Evolutionary conservation across 37 sponge, comb jelly and placozoan species (phyloP).

Genomic region (Halisarca cf. caerulea): DNA sequence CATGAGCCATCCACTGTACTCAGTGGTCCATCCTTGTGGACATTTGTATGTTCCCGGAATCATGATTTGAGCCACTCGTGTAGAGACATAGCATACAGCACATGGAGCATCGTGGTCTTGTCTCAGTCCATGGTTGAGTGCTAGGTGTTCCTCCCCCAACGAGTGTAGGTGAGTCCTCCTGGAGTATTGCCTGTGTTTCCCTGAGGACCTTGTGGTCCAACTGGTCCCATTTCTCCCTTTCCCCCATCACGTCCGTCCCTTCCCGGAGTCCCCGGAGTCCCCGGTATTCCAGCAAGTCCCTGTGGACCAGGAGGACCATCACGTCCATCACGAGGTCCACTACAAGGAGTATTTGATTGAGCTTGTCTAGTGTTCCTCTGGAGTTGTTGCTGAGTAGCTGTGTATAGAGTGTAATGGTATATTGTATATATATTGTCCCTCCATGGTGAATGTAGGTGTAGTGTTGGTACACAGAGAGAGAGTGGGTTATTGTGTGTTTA

Average conservation of each 20-base stretch:
- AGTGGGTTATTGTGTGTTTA: no score
- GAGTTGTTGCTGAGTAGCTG: no score
- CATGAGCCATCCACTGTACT: conserved; percentile 66
- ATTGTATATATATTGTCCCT: no score
- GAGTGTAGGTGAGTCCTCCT: conserved; percentile 49
- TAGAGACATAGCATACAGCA: conserved; percentile 56
- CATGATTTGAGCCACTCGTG: conserved; percentile 20
- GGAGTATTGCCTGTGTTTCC: conserved; percentile 23
- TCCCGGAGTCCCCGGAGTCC: conserved; percentile 27
- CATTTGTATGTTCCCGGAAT: conserved; percentile 47
- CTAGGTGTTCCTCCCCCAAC: conserved; percentile 44
- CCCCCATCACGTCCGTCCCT: conserved; percentile 34
- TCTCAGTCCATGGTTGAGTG: not conserved
- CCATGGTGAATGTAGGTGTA: no score
- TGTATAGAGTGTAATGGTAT: no score
- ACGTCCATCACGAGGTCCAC: no score
- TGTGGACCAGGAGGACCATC: not conserved
- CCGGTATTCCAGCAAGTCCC: conserved; percentile 22
- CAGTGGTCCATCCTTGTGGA: conserved; percentile 45
- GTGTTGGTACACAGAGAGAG: no score
- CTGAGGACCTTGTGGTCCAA: conserved; percentile 23
- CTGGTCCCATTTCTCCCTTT: conserved; percentile 9
- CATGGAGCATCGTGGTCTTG: conserved; percentile 52
- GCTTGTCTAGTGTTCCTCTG: no score
- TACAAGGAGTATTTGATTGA: no score